These are phyloP conservation scores for Microcaecilia unicolor DNA, from an alignment of 2,797 vertebrate species.

Conservation along the genomic window DNA sequence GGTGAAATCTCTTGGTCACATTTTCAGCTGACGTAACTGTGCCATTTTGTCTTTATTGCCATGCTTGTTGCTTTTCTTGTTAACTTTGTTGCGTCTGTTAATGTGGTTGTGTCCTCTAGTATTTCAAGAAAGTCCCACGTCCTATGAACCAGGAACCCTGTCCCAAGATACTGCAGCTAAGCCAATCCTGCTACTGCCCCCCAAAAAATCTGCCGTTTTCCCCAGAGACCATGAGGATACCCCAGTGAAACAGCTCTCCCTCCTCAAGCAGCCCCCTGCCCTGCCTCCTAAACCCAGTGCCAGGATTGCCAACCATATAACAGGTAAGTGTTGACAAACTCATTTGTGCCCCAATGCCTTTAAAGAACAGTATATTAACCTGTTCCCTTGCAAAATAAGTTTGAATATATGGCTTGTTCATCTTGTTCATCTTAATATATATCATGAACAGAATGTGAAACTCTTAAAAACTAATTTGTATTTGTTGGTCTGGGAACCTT, in stretches of 20 bases:
- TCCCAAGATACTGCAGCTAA: constrained; percentile 84
- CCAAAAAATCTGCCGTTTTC: constrained; percentile 82
- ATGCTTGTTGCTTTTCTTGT: constrained; percentile 32
- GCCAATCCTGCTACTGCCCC: constrained; percentile 76
- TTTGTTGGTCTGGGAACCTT: too few species aligned
- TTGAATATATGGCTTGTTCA: too few species aligned
- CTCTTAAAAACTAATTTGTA: too few species aligned
- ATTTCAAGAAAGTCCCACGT: constrained; percentile 79
- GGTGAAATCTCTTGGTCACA: constrained; percentile 4
- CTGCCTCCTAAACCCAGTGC: constrained; percentile 94
- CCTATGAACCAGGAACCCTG: constrained; percentile 71
- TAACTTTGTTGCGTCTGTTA: constrained; percentile 57
- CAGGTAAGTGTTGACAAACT: constrained; percentile 66
- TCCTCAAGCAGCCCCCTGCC: constrained; percentile 94
- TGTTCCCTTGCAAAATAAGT: too few species aligned
- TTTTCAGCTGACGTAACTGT: constrained; percentile 15
- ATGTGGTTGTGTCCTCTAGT: constrained; percentile 68
- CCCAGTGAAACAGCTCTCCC: constrained; percentile 79
- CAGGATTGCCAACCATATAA: constrained; percentile 87
- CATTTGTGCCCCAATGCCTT: constrained; percentile 16
- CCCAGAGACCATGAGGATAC: constrained; percentile 81
- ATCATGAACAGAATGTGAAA: too few species aligned
- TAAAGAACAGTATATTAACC: constrained; percentile 15
- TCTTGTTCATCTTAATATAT: too few species aligned
- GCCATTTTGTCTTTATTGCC: constrained; percentile 17